Conservation (phyloP, 92 coral and sea anemone genomes). For the Pocillopora meandrina region DNA sequence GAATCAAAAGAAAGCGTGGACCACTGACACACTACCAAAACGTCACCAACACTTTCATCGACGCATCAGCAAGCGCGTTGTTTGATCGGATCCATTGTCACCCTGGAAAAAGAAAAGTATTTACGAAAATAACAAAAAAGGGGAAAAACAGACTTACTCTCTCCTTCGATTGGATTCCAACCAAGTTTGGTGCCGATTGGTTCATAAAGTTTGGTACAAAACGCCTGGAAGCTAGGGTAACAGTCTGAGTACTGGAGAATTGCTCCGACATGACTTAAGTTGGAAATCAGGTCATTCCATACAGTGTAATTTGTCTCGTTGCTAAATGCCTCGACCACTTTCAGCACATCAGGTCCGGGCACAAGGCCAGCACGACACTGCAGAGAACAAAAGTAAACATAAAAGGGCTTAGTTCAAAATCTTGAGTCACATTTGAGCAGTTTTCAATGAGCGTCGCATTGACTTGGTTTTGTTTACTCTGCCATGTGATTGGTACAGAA, state of each 20-base stretch:
- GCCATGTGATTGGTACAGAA: too few species aligned
- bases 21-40: too few species aligned
- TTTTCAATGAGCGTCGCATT: too few species aligned
- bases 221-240: conserved; percentile 68
- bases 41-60: too few species aligned
- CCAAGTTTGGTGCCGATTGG: conserved; percentile 84
- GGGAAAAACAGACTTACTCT: conserved; percentile 50
- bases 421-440: too few species aligned
- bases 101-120: too few species aligned
- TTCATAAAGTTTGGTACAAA: conserved; percentile 75
- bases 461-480: too few species aligned
- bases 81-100: too few species aligned
- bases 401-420: background rate
- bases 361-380: conserved; percentile 93
- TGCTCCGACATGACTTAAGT: conserved; percentile 71
- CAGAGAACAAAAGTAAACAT: background rate
- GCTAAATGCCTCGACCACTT: conserved; percentile 82
- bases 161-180: conserved; percentile 86
- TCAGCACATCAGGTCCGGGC: conserved; percentile 80
- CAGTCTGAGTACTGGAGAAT: conserved; percentile 90
- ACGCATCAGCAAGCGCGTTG: too few species aligned
- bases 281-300: conserved; percentile 88
- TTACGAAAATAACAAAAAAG: too few species aligned
- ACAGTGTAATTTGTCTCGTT: conserved; percentile 92
- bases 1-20: too few species aligned